Evolutionary conservation across 2,797 vertebrate genomes (phyloP).

Genomic region (Remorina albescens): DNA sequence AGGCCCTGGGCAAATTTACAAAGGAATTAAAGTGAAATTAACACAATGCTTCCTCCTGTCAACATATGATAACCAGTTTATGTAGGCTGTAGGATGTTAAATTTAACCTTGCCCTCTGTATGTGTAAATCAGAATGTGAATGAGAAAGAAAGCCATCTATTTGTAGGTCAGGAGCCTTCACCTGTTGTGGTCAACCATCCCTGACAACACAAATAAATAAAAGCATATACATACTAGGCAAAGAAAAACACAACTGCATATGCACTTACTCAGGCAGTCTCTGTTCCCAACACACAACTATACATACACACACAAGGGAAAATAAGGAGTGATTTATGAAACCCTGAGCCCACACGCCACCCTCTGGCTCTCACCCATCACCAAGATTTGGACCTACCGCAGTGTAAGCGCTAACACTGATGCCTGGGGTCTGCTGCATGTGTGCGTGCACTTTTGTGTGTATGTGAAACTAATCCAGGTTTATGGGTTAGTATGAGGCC

Average conservation of each 20-base stretch:
- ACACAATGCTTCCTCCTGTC: conserved; percentile 19
- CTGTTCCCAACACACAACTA: conserved; percentile 35
- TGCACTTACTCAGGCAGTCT: conserved; percentile 27
- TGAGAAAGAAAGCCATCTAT: conserved; percentile 25
- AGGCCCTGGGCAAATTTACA: not conserved
- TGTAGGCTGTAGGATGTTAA: conserved; percentile 25
- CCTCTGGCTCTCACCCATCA: conserved; percentile 84
- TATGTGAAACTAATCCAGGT: conserved; percentile 73
- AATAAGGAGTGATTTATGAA: conserved; percentile 81
- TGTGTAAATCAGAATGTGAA: conserved; percentile 24
- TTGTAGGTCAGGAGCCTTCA: conserved; percentile 44
- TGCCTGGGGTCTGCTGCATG: conserved; percentile 56
- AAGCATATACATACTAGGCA: conserved; percentile 10
- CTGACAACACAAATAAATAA: conserved; percentile 37
- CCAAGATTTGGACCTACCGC: conserved; percentile 79
- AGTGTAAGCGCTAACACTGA: conserved; percentile 58
- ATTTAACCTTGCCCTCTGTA: conserved; percentile 19
- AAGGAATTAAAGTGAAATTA: conserved; percentile 19
- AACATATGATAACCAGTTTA: not conserved
- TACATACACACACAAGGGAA: conserved; percentile 38
- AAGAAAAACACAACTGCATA: conserved; percentile 42
- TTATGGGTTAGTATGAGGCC: conserved; percentile 70
- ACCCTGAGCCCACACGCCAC: conserved; percentile 85
- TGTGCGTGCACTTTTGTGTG: conserved; percentile 26
- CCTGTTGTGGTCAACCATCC: conserved; percentile 48